Base-by-base conservation (phyloP, 2,113 vertebrate species). In the Macaca mulatta region DNA sequence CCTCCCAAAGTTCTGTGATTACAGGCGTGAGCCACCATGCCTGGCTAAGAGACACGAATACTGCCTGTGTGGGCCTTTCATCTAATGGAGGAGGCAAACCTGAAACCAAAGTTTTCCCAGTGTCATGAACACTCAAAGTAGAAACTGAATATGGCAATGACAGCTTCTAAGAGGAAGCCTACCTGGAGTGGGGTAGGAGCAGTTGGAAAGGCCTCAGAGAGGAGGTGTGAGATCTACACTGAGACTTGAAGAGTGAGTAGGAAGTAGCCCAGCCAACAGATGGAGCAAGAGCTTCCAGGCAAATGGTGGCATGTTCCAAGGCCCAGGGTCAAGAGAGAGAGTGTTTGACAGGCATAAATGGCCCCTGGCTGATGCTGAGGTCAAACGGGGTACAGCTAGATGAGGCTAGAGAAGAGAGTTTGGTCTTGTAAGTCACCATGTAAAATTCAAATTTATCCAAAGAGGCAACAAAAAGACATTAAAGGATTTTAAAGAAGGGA, bases 401-500 rank as follows among this genome's bases (percentile, higher is more conserved):
- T 12, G 55, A 90, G 67, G 22, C 23, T 67, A 8, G 22, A 79
- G 48, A 74, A 52, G 61, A 3, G 50, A 61, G 20, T 35, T 81
- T 30, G 13, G 50, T 45, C 16, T 85, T 77, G 2, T 32, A 86
- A 78, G 55, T 77, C 72, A 85, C 18, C 5, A n/a, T 0, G 10
- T 64, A 77, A 90, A 95, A 11, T 79, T 89, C 72, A 59, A 85
- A 93, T 67, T 38, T 85, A 45, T 18, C 70, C 93, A 67, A 92
- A 81, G 55, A 95, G 7, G 6, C 77, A 72, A 35, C 2, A 50
- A 81, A 81, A 90, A n/a, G 45, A 78, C 11, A 3, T 81, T 88
- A 75, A 87, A 80, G 50, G 52, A 32, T 82, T 70, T 59, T 77
- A 14, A 94, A 85, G 61, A 8, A 87, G 38, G 25, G 35, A 55